Evolutionary conservation across 2,888 invertebrate species (phyloP).

Genomic region (Octodonta nipae): DNA sequence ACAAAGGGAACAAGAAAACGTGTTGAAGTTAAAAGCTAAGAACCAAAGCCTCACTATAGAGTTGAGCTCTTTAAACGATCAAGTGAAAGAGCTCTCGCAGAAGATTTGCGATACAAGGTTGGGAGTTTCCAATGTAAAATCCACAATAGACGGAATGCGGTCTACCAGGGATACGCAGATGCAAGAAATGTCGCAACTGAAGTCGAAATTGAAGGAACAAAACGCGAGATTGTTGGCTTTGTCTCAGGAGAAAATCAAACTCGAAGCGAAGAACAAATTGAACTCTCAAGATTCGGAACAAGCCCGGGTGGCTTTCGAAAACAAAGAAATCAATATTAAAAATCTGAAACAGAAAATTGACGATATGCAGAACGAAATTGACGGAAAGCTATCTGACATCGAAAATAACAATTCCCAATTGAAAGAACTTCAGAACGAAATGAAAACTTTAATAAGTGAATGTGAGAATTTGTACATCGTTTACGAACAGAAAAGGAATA

Average conservation of each 20-base stretch:
- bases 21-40: slow-evolving; percentile 72
- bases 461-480: slow-evolving; percentile 52
- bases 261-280: slow-evolving; percentile 58
- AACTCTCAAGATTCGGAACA: slow-evolving; percentile 41
- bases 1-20: slow-evolving; percentile 72
- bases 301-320: slow-evolving; percentile 48
- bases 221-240: slow-evolving; percentile 66
- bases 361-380: slow-evolving; percentile 65
- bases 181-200: slow-evolving; percentile 71
- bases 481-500: slow-evolving; percentile 54
- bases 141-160: slow-evolving; percentile 93
- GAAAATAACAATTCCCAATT: slow-evolving; percentile 67
- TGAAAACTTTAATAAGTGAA: slow-evolving; percentile 52
- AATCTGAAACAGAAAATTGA: slow-evolving; percentile 53
- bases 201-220: slow-evolving; percentile 69
- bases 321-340: slow-evolving; percentile 51
- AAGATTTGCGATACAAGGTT: slow-evolving; percentile 70
- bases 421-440: slow-evolving; percentile 54
- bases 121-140: slow-evolving; percentile 80
- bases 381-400: slow-evolving; percentile 64
- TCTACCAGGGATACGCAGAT: slow-evolving; percentile 83
- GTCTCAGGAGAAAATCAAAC: slow-evolving; percentile 69
- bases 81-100: slow-evolving; percentile 62
- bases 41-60: slow-evolving; percentile 75
- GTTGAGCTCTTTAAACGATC: slow-evolving; percentile 45